These are phyloP conservation scores for Nyctibius grandis DNA, from an alignment of 2,797 vertebrate species.

Conservation along the genomic window DNA sequence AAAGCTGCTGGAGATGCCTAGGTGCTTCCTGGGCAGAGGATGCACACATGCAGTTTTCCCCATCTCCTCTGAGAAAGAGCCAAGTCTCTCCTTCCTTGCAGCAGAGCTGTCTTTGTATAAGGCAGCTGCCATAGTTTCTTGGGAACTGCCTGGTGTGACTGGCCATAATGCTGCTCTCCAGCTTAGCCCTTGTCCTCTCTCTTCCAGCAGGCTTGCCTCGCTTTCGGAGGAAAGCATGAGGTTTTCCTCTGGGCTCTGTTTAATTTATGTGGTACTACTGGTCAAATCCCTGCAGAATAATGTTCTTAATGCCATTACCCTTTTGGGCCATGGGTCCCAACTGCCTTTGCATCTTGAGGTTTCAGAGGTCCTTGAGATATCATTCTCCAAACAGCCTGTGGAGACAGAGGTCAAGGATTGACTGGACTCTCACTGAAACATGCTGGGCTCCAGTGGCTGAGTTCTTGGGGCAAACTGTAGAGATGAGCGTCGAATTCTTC, in stretches of 20 bases:
- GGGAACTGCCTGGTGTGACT: background rate
- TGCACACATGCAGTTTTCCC: background rate
- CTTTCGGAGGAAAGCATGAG: background rate
- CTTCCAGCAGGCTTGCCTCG: background rate
- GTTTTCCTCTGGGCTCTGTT: background rate
- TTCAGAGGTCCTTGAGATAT: background rate
- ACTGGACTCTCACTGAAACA: background rate
- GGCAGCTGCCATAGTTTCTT: background rate
- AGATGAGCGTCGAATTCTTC: background rate
- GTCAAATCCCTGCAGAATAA: background rate
- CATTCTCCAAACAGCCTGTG: background rate
- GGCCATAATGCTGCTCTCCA: background rate
- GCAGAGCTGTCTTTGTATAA: background rate
- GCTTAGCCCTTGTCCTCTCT: background rate
- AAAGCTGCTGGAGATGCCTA: background rate
- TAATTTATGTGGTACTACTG: background rate
- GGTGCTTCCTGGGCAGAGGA: background rate
- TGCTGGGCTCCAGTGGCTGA: background rate
- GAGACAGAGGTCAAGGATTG: background rate
- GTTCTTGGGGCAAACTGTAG: background rate
- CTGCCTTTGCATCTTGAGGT: background rate
- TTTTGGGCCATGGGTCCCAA: background rate
- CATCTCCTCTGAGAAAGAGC: background rate
- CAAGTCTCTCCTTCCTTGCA: background rate
- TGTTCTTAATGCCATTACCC: background rate